Evolutionary conservation across 2,888 invertebrate genomes (phyloP).

Genomic region (Cryptus armator): DNA sequence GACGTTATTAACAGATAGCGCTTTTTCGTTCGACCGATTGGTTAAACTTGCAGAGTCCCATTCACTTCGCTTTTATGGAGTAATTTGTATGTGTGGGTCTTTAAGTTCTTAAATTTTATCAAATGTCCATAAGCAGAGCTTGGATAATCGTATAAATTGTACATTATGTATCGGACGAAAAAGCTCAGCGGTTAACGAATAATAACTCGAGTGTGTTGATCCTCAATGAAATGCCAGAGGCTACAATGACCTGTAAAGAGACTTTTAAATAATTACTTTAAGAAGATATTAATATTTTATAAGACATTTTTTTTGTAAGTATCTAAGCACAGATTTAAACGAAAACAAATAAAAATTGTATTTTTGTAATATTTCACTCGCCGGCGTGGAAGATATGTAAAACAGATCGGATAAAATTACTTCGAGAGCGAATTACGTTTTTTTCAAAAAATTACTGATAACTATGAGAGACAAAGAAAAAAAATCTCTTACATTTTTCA

Average conservation of each 20-base stretch:
- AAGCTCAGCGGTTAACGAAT: neutral
- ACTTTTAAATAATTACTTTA: neutral
- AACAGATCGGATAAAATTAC: too few species aligned
- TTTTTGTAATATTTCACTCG: too few species aligned
- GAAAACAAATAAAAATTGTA: too few species aligned
- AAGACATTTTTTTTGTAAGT: neutral
- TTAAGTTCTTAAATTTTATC: neutral
- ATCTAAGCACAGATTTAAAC: neutral
- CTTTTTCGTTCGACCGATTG: neutral
- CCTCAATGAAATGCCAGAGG: neutral
- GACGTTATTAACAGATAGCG: constrained; percentile 79
- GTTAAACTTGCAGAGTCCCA: neutral
- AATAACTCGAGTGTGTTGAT: too few species aligned
- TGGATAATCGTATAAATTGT: neutral
- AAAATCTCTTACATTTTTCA: too few species aligned
- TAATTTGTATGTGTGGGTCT: neutral
- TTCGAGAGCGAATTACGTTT: too few species aligned
- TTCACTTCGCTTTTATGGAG: neutral
- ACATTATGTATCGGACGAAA: neutral
- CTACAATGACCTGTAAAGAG: neutral
- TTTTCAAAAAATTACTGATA: too few species aligned
- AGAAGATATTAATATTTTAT: neutral
- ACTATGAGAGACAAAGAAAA: too few species aligned
- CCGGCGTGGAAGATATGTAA: too few species aligned
- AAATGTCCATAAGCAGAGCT: neutral